Evolutionary conservation across 2,113 vertebrate genomes (phyloP).

Genomic region (Oncorhynchus gorbuscha): DNA sequence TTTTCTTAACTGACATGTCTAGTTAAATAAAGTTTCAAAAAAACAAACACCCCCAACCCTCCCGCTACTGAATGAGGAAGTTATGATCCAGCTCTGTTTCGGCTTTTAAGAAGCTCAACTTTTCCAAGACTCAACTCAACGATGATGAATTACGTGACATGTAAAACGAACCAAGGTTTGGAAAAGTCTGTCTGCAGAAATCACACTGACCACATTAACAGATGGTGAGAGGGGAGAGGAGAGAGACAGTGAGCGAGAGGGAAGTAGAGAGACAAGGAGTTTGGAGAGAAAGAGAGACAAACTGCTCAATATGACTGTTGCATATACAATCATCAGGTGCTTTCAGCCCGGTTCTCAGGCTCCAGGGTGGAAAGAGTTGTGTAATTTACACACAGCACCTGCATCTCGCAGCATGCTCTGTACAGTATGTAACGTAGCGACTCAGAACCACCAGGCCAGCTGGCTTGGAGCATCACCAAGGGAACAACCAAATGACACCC

Average conservation of each 20-base stretch:
- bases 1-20: too few species aligned
- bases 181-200: conserved; percentile 65
- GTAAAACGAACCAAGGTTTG: conserved; percentile 69
- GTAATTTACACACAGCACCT: conserved; percentile 38
- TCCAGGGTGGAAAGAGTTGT: conserved; percentile 75
- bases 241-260: too few species aligned
- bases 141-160: conserved; percentile 71
- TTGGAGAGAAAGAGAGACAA: conserved; percentile 26
- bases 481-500: too few species aligned
- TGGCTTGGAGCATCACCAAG: too few species aligned
- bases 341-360: conserved; percentile 66
- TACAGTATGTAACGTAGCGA: too few species aligned
- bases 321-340: conserved; percentile 28
- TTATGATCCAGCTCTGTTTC: conserved; percentile 45
- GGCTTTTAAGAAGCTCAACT: conserved; percentile 51
- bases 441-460: too few species aligned
- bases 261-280: neutral
- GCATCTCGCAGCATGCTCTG: too few species aligned
- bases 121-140: conserved; percentile 51
- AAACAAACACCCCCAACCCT: neutral
- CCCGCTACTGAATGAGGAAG: conserved; percentile 54
- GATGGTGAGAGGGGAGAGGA: conserved; percentile 62
- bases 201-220: conserved; percentile 75
- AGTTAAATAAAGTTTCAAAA: too few species aligned
- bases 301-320: conserved; percentile 31